phyloP scores from a whole-genome alignment of 2,113 vertebrate genomes.

The Etheostoma spectabile region DNA sequence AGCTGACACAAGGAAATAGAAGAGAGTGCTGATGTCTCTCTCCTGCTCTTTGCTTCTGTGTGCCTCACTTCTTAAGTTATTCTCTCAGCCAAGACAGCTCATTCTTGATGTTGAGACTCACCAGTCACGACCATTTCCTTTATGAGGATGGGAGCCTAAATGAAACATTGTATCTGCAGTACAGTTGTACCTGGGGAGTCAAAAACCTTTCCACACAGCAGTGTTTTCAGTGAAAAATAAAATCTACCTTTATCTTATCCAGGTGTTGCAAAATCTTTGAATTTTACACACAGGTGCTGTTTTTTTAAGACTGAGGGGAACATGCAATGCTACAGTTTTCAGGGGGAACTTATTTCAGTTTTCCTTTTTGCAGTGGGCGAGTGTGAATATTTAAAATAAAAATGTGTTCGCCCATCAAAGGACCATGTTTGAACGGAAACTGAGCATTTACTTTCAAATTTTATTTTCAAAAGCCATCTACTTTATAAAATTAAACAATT shows the following conservation, averaged over 20 bases:
- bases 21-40: constrained; percentile 61
- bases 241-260: not conserved
- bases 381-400: constrained; percentile 5
- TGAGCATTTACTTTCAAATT: not conserved
- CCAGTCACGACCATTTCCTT: constrained; percentile 44
- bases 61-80: constrained; percentile 45
- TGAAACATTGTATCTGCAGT: constrained; percentile 42
- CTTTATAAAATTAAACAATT: not conserved
- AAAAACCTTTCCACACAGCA: constrained; percentile 16
- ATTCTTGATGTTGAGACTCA: constrained; percentile 68
- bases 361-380: not conserved
- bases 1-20: constrained; percentile 72
- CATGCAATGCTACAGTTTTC: not conserved
- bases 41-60: constrained; percentile 42
- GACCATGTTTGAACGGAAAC: not conserved
- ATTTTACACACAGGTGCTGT: not conserved
- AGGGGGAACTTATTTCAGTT: constrained; percentile 14
- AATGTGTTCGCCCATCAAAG: not conserved
- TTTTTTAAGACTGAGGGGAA: not conserved
- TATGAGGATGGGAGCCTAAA: constrained; percentile 25
- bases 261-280: not conserved
- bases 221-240: constrained; percentile 24
- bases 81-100: constrained; percentile 44
- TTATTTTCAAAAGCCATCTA: not conserved
- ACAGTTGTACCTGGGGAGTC: constrained; percentile 41